Evolutionary conservation across 2,888 invertebrate genomes (phyloP).

Genomic region (Eledone cirrhosa): DNA sequence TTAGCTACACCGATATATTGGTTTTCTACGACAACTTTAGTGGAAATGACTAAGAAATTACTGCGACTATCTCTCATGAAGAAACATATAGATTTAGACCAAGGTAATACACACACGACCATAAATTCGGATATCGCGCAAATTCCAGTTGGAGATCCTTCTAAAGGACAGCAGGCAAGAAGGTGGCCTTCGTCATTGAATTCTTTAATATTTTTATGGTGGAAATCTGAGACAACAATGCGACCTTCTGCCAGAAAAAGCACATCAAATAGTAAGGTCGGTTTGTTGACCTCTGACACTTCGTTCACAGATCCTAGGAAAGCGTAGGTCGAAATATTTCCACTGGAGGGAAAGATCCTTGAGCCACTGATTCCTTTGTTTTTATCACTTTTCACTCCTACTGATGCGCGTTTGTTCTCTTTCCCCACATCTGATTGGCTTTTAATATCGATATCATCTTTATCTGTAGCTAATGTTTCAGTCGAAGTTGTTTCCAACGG

Average conservation of each 20-base stretch:
- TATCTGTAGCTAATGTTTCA: no score
- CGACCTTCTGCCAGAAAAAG: not conserved
- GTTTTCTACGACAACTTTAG: not conserved
- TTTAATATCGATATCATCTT: no score
- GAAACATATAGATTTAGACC: constrained; percentile 15
- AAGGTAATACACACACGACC: not conserved
- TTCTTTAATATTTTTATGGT: constrained; percentile 8
- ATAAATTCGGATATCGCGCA: not conserved
- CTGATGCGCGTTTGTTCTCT: not conserved
- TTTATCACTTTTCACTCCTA: not conserved
- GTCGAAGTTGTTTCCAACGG: no score
- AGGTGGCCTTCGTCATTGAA: not conserved
- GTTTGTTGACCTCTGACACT: not conserved
- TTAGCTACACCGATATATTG: not conserved
- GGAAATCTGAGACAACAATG: not conserved
- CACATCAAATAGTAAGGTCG: not conserved
- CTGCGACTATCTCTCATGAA: not conserved
- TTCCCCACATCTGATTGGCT: not conserved
- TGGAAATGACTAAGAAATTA: not conserved
- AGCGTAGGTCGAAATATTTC: not conserved
- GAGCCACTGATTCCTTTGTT: not conserved
- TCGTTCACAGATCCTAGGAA: constrained; percentile 9
- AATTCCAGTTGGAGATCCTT: not conserved
- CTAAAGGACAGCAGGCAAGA: not conserved
- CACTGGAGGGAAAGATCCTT: not conserved